Evolutionary conservation across 2,888 invertebrate species (phyloP), one percentile per base, ranked within the genome.

Genomic region (Drosophila prolongata): DNA sequence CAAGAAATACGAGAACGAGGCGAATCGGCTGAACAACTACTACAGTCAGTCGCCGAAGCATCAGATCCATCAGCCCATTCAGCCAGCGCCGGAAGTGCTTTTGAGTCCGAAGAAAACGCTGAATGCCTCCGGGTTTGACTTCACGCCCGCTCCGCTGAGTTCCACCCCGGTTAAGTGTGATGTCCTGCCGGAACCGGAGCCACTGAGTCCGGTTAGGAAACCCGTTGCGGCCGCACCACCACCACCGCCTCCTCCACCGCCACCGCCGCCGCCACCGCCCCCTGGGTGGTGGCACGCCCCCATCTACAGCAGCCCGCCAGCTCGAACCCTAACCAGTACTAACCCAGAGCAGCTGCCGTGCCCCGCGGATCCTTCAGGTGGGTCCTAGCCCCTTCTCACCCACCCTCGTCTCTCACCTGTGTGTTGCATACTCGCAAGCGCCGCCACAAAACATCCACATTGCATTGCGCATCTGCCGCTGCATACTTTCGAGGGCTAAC

Each of bases 1-100:
- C 82, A 91, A 91, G 66, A 91, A 91, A 80, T 92, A 90, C 75
- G 92, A 92, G 81, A 91, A 87, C 73, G 92, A 92, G 77, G 90
- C 92, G 34, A 92, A 92, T 83, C 91, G 92, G 16, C 79, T 92
- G 56, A 92, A 92, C 60, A 91, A 88, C 58, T 92, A 90, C 58
- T 92, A 92, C 76, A 90, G 82, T 37, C 89, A 86, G 61, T 87
- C 91, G 77, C 90, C 92, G 78, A 91, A 91, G 82, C 90, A 89
- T 72, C 89, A 86, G 59, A 47, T 1, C 6, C 67, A 49, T 16
- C 74, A 44, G 44, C 43, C 43, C 19, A 47, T 47, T 34, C 80
- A 1, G 14, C 47, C 8, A 2, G 1, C 47, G 11, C 76, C 76
- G 53, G 78, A 78, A 3, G 73, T 71, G 2, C 78, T 85, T 30